A percentile compares a stretch with the other conserved stretches of the same genome.
phyloP scores from a whole-genome alignment of 2,797 vertebrate species.

The Anableps anableps region DNA sequence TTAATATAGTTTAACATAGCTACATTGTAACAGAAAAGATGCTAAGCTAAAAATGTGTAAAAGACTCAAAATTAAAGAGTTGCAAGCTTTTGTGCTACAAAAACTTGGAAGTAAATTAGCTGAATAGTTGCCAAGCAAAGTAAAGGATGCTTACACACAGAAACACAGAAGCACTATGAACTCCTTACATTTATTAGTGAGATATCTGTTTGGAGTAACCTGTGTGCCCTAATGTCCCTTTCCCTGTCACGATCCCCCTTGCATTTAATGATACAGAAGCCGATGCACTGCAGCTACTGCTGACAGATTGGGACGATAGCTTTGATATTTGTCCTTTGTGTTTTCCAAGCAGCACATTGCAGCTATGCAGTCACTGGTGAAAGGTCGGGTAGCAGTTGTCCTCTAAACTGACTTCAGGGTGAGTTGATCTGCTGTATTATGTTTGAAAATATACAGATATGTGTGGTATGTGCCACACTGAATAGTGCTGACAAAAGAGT shows the following conservation, averaged over 20 bases:
- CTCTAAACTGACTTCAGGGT: slow-evolving; percentile 44
- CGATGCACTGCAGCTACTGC: slow-evolving; percentile 27
- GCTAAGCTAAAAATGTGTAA: not conserved
- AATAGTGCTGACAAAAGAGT: not conserved
- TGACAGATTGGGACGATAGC: slow-evolving; percentile 51
- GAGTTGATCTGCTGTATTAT: not conserved
- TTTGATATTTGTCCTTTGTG: slow-evolving; percentile 70
- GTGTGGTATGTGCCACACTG: not conserved
- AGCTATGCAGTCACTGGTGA: slow-evolving; percentile 44
- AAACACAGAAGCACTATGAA: not conserved
- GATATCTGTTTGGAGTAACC: slow-evolving; percentile 38
- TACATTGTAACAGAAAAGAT: not conserved
- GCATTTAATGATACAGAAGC: slow-evolving; percentile 58
- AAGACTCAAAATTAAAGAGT: too few relatives aligned
- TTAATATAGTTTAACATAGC: too few relatives aligned
- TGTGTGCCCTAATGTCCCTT: slow-evolving; percentile 38
- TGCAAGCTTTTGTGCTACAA: not conserved
- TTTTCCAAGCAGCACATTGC: slow-evolving; percentile 46
- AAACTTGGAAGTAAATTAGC: not conserved
- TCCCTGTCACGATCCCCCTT: slow-evolving; percentile 39
- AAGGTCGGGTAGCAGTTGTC: slow-evolving; percentile 35
- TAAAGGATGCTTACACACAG: slow-evolving; percentile 18
- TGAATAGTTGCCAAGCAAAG: slow-evolving; percentile 4
- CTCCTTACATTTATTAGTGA: not conserved
- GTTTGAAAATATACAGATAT: not conserved